Evolutionary conservation across 1,140 invertebrate genomes (phyloP).

Genomic region (Eciton burchellii): DNA sequence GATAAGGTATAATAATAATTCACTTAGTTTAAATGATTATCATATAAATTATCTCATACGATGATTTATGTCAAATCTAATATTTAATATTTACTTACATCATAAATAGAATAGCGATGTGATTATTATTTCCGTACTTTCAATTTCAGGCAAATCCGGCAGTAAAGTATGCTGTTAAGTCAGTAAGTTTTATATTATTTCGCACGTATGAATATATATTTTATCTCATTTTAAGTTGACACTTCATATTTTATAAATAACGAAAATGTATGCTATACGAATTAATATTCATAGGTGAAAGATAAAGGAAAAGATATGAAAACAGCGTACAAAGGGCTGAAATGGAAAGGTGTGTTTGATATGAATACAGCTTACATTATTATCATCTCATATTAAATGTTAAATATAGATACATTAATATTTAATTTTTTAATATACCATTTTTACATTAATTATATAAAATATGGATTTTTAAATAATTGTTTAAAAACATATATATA

Average conservation of each 20-base stretch:
- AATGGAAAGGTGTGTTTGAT: constrained; percentile 86
- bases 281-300: constrained; percentile 87
- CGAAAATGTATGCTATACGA: background rate
- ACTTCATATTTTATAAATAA: constrained; percentile 29
- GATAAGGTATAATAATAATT: constrained; percentile 87
- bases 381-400: constrained; percentile 16
- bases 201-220: constrained; percentile 22
- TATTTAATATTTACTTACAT: constrained; percentile 14
- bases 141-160: constrained; percentile 92
- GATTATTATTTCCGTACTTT: constrained; percentile 41
- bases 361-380: constrained; percentile 12
- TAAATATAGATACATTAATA: background rate
- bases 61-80: background rate
- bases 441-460: too few species aligned
- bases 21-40: background rate
- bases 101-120: background rate
- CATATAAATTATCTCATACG: background rate
- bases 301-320: constrained; percentile 91
- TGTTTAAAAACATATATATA: too few species aligned
- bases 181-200: constrained; percentile 86
- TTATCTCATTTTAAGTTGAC: background rate
- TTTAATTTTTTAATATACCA: too few species aligned
- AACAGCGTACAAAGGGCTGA: constrained; percentile 91
- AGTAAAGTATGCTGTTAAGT: constrained; percentile 92
- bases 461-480: too few species aligned